Percentiles rank a stretch among this genome's conserved stretches.
phyloP scores from a whole-genome alignment of 2,797 vertebrate species.

The Lithobates pipiens region DNA sequence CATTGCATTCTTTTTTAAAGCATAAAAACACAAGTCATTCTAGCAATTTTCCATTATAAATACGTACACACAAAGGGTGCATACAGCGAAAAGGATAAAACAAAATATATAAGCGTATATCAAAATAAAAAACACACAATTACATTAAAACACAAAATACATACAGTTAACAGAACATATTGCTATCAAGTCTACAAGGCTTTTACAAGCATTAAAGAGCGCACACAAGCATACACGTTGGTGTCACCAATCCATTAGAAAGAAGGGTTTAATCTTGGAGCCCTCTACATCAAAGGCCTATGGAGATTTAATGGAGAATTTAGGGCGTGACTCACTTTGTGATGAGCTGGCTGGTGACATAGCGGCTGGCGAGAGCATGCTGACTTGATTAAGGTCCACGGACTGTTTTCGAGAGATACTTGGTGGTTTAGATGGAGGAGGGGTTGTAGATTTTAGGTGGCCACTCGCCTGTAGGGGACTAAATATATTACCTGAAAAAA shows the following conservation, averaged over 20 bases:
- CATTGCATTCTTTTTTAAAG: slow-evolving; percentile 63
- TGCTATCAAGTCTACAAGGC: slow-evolving; percentile 71
- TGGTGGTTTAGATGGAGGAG: slow-evolving; percentile 89
- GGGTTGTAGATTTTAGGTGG: slow-evolving; percentile 95
- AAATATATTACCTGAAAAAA: slow-evolving; percentile 88
- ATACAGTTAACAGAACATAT: slow-evolving; percentile 77
- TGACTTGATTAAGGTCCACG: slow-evolving; percentile 89
- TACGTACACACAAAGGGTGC: slow-evolving; percentile 79
- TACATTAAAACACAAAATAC: slow-evolving; percentile 78
- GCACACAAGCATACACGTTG: slow-evolving; percentile 70
- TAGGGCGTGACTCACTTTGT: slow-evolving; percentile 91
- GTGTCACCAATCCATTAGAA: slow-evolving; percentile 70
- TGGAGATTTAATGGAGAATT: slow-evolving; percentile 74
- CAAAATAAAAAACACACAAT: slow-evolving; percentile 72
- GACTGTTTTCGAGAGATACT: slow-evolving; percentile 94
- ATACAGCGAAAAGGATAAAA: slow-evolving; percentile 69
- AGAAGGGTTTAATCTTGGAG: slow-evolving; percentile 69
- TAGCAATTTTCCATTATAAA: slow-evolving; percentile 70
- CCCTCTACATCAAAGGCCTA: slow-evolving; percentile 74
- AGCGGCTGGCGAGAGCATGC: slow-evolving; percentile 90
- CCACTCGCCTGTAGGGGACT: slow-evolving; percentile 90
- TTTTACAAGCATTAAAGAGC: slow-evolving; percentile 69
- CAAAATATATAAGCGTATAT: slow-evolving; percentile 45
- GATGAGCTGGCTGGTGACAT: slow-evolving; percentile 92
- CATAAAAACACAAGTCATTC: slow-evolving; percentile 66